Evolutionary conservation across 2,888 invertebrate genomes (phyloP).

Genomic region (Lagria hirta): DNA sequence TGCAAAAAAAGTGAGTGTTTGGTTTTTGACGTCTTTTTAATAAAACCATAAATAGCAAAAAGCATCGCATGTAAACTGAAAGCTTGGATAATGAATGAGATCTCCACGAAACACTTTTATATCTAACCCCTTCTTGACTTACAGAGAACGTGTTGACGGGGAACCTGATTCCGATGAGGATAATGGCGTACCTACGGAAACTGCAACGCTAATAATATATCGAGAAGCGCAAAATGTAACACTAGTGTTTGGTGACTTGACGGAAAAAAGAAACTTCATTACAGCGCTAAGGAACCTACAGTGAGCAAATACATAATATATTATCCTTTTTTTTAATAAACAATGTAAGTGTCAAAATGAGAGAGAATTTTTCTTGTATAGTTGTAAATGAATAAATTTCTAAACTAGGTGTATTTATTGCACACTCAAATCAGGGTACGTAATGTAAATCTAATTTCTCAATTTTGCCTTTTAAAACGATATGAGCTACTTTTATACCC

Average conservation of each 20-base stretch:
- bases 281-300: constrained; percentile 14
- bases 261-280: constrained; percentile 15
- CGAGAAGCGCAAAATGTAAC: constrained; percentile 16
- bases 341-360: constrained; percentile 7
- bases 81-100: no score
- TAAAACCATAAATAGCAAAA: no score
- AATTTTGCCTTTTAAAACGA: constrained; percentile 1
- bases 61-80: no score
- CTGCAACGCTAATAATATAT: constrained; percentile 13
- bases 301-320: constrained; percentile 17
- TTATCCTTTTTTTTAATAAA: constrained; percentile 12
- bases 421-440: constrained; percentile 1
- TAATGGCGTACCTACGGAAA: constrained; percentile 7
- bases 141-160: no score
- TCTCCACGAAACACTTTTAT: no score
- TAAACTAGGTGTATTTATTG: constrained; percentile 4
- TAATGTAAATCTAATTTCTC: constrained; percentile 2
- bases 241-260: constrained; percentile 15
- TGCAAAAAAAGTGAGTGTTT: no score
- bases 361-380: constrained; percentile 5
- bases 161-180: constrained; percentile 16
- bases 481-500: constrained; percentile 2
- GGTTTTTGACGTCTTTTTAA: no score
- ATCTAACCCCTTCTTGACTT: no score
- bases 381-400: constrained; percentile 3